These are phyloP conservation scores for Nothobranchius kuhntae DNA, from an alignment of 2,113 vertebrate species.

Conservation along the genomic window DNA sequence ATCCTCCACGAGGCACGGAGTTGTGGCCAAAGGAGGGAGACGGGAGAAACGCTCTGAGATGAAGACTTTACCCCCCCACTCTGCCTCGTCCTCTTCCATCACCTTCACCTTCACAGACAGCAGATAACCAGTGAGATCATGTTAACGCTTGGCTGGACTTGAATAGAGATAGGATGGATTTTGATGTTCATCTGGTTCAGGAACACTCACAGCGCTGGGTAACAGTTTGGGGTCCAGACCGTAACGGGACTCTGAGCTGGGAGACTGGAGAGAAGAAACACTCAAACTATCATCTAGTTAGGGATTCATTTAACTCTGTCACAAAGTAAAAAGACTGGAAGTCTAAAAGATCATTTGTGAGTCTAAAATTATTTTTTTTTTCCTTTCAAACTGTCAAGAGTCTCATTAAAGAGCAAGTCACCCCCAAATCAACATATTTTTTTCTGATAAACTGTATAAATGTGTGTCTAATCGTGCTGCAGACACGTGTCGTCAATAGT, in stretches of 20 bases:
- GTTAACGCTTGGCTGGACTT: not conserved
- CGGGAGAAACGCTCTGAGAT: conserved; percentile 63
- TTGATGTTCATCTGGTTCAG: not conserved
- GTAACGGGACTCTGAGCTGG: conserved; percentile 73
- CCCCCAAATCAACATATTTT: too few relatives aligned
- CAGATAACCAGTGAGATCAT: not conserved
- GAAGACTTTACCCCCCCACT: conserved; percentile 78
- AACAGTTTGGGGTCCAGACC: conserved; percentile 78
- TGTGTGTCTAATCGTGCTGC: too few relatives aligned
- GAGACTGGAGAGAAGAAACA: conserved; percentile 32
- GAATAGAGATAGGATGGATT: not conserved
- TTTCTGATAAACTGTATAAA: too few relatives aligned
- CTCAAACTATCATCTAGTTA: not conserved
- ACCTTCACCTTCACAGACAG: conserved; percentile 72
- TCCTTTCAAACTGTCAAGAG: not conserved
- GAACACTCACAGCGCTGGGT: conserved; percentile 75
- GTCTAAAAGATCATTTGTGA: too few relatives aligned
- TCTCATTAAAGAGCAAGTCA: not conserved
- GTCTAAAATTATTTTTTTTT: too few relatives aligned
- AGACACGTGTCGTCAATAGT: too few relatives aligned
- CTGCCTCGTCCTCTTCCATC: conserved; percentile 70
- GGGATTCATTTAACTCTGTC: not conserved
- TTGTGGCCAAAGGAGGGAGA: conserved; percentile 79
- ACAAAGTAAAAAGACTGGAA: not conserved
- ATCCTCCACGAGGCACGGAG: conserved; percentile 74